phyloP scores from a whole-genome alignment of 2,888 invertebrate species.

The Zygothrica quintamaculata region DNA sequence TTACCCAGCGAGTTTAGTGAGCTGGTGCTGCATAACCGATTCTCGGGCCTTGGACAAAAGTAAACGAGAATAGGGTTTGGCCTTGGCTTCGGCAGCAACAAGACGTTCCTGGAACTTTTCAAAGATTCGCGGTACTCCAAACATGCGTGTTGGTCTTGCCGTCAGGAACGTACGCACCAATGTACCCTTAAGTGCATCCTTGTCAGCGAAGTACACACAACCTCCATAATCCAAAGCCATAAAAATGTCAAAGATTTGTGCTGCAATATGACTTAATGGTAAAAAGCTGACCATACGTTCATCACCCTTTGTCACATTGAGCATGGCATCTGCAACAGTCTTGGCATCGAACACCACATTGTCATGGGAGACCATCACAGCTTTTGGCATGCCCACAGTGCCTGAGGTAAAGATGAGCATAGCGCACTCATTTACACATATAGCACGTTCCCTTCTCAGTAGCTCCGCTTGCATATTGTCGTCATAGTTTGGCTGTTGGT shows the following conservation, averaged over 20 bases:
- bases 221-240: slow-evolving; percentile 80
- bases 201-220: slow-evolving; percentile 92
- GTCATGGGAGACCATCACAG: slow-evolving; percentile 96
- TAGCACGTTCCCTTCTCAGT: slow-evolving; percentile 87
- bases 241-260: slow-evolving; percentile 91
- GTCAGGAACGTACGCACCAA: slow-evolving; percentile 89
- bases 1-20: slow-evolving; percentile 86
- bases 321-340: slow-evolving; percentile 85
- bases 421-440: slow-evolving; percentile 92
- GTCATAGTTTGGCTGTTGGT: slow-evolving; percentile 87
- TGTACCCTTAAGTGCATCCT: slow-evolving; percentile 93
- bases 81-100: slow-evolving; percentile 88
- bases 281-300: slow-evolving; percentile 91
- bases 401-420: slow-evolving; percentile 95
- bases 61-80: slow-evolving; percentile 88
- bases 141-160: slow-evolving; percentile 91
- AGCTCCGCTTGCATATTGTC: slow-evolving; percentile 89
- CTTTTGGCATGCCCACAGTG: slow-evolving; percentile 94
- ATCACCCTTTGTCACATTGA: slow-evolving; percentile 85
- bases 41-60: slow-evolving; percentile 89
- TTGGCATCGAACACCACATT: slow-evolving; percentile 89
- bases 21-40: slow-evolving; percentile 87
- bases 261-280: slow-evolving; percentile 95
- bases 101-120: slow-evolving; percentile 96
- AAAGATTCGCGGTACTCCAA: slow-evolving; percentile 96